Base-by-base conservation (phyloP, 2,888 invertebrate species). In the Tachina lurida region DNA sequence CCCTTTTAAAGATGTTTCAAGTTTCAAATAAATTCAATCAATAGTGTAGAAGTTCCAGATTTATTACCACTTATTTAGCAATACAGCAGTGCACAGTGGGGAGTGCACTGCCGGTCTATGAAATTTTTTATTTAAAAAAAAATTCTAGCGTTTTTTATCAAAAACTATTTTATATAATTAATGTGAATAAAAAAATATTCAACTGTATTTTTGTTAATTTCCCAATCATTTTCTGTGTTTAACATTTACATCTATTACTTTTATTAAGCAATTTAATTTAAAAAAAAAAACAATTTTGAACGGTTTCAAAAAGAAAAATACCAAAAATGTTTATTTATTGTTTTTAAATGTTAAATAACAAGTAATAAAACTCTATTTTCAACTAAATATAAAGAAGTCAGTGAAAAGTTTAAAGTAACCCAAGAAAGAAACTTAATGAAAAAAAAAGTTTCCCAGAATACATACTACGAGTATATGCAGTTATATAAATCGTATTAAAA, bases 401-500 rank as follows among this genome's bases (percentile, higher is more conserved):
- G 63, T 47, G 10, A 62, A 43, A 68, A 68, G 22, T 52, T 41
- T 10, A 12, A 68, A 41, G 68, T 22, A 60, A 49, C 10, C 7
- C 43, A 68, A 31, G 22, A 77, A 68, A 65, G 31, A 31, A 31
- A 31, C 31, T 31, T 31, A 31, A 39, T 31, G 22, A 41, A 41
- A 10, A 3, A 15, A 15, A 41, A 62, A 31, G 31, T 31, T 31
- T 7, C 31, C 15, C 15, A 10, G 68, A 79, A 68, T n/a, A 58
- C 12, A 60, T 15, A 77, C 71, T 65, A n/a, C n/a, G n/a, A n/a
- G n/a, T n/a, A 49, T 15, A 49, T 49, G 49, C n/a, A 41, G 41
- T 79, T 47, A 31, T 56, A 75, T 49, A 79, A 79, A 84, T 75
- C 63, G 68, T 63, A 70, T 79, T 84, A 79, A 83, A 75, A 56